These are phyloP conservation scores for Cyanistes caeruleus DNA, from an alignment of 2,113 vertebrate genomes.

Conservation along the genomic window DNA sequence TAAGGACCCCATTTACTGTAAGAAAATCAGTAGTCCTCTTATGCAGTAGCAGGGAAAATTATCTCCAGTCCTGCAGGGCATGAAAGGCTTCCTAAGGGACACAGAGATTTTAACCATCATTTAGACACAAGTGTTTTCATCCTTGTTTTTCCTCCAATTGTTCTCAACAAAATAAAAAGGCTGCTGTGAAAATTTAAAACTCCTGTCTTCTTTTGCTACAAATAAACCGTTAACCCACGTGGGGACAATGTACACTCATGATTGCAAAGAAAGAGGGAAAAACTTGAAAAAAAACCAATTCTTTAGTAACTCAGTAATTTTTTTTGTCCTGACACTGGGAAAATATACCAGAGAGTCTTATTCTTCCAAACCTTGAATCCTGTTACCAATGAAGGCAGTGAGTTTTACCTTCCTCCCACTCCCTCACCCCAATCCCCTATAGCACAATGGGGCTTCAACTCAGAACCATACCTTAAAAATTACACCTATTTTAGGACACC, in stretches of 20 bases:
- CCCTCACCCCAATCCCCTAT: background rate
- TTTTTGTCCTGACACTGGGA: background rate
- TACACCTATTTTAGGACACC: background rate
- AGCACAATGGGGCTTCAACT: background rate
- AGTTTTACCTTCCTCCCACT: background rate
- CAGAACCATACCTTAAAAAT: background rate
- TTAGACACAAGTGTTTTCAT: background rate
- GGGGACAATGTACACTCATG: background rate
- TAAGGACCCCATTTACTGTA: background rate
- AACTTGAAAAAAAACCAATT: background rate
- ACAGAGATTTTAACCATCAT: background rate
- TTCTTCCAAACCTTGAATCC: background rate
- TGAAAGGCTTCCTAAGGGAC: background rate
- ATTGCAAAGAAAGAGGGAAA: background rate
- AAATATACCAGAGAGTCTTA: background rate
- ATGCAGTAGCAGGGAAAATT: background rate
- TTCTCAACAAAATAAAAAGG: background rate
- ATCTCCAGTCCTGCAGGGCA: background rate
- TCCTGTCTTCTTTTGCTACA: background rate
- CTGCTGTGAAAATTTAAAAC: background rate
- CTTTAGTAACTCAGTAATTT: background rate
- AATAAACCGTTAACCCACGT: background rate
- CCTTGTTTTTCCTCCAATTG: background rate
- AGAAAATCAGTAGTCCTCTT: background rate
- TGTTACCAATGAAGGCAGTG: background rate